phyloP scores from a whole-genome alignment of 2,888 invertebrate species.

The Ophioninae sp. region DNA sequence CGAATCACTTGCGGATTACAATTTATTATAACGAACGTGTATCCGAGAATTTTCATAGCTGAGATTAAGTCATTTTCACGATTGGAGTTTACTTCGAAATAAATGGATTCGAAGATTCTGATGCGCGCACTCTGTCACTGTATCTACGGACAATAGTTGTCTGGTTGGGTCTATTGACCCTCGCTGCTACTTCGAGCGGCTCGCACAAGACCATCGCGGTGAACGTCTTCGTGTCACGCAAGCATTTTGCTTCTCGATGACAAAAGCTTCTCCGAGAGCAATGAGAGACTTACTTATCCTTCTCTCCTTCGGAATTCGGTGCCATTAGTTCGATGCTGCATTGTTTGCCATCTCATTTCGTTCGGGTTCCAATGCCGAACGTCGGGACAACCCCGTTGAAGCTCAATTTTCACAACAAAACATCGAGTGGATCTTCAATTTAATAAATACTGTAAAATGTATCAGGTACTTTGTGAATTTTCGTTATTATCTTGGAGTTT shows the following conservation, averaged over 20 bases:
- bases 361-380: not conserved
- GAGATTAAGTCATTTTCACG: not conserved
- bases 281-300: constrained; percentile 49
- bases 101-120: constrained; percentile 12
- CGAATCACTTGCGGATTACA: not conserved
- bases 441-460: too few species aligned
- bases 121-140: constrained; percentile 10
- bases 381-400: not conserved
- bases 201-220: constrained; percentile 57
- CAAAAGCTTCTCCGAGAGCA: constrained; percentile 47
- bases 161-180: constrained; percentile 43
- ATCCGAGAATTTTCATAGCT: not conserved
- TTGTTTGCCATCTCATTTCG: constrained; percentile 32
- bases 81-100: not conserved
- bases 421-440: too few species aligned
- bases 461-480: too few species aligned
- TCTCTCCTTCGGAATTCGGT: constrained; percentile 46
- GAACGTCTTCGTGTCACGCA: constrained; percentile 68
- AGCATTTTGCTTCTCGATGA: constrained; percentile 53
- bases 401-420: not conserved
- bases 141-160: constrained; percentile 7
- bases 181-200: constrained; percentile 42
- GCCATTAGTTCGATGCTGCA: constrained; percentile 40
- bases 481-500: too few species aligned
- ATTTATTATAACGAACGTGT: not conserved